Evolutionary conservation across 2,797 vertebrate genomes (phyloP).

Genomic region (Rhinatrema bivittatum): DNA sequence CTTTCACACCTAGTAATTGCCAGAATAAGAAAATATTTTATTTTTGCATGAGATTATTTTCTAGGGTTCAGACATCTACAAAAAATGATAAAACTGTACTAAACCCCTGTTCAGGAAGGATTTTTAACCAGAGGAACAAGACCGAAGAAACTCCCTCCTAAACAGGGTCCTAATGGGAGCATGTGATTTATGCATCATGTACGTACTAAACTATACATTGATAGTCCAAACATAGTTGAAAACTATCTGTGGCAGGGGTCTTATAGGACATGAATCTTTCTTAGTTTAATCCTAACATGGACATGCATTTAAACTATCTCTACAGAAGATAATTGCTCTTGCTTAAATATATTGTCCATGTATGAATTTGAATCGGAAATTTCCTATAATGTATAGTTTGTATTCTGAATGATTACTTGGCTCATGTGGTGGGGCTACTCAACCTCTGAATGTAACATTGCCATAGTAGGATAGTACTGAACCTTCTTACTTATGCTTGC

Average conservation of each 20-base stretch:
- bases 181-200: slow-evolving; percentile 37
- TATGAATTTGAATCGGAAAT: slow-evolving; percentile 37
- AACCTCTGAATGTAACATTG: not conserved
- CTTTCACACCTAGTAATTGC: slow-evolving; percentile 34
- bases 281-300: slow-evolving; percentile 43
- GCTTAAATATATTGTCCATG: slow-evolving; percentile 52
- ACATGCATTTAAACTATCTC: slow-evolving; percentile 48
- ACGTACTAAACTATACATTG: slow-evolving; percentile 18
- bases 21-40: slow-evolving; percentile 31
- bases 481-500: too few relatives aligned
- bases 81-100: slow-evolving; percentile 29
- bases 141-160: too few relatives aligned
- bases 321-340: slow-evolving; percentile 31
- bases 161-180: too few relatives aligned
- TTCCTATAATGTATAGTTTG: slow-evolving; percentile 42
- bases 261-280: slow-evolving; percentile 33
- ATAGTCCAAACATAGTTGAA: slow-evolving; percentile 43
- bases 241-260: slow-evolving; percentile 56
- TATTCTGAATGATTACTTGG: slow-evolving; percentile 26
- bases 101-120: too few relatives aligned
- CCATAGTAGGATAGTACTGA: too few relatives aligned
- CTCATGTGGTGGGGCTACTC: not conserved
- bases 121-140: too few relatives aligned
- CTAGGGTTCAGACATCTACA: slow-evolving; percentile 32
- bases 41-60: slow-evolving; percentile 46